phyloP scores from a whole-genome alignment of 2,113 vertebrate species.

The Dasyprocta punctata region DNA sequence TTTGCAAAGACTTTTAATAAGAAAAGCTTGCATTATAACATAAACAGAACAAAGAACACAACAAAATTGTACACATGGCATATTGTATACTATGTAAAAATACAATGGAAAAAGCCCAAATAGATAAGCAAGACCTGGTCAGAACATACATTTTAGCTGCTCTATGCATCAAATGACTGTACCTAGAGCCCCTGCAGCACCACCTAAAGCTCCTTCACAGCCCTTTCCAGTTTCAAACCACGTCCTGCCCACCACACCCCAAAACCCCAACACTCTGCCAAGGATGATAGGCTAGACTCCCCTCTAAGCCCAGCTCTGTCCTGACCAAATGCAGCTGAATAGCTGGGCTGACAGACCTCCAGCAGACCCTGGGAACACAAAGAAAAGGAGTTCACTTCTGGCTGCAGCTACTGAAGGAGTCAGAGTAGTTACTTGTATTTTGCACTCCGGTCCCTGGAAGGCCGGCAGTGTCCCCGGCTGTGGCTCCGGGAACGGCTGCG shows the following conservation, averaged over 20 bases:
- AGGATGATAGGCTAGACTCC: neutral
- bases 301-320: neutral
- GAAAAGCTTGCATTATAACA: neutral
- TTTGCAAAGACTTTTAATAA: neutral
- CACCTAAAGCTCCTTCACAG: neutral
- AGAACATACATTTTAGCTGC: neutral
- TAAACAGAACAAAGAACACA: neutral
- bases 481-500: slow-evolving; percentile 94
- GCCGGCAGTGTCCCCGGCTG: slow-evolving; percentile 91
- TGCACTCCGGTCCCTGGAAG: slow-evolving; percentile 91
- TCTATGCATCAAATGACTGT: neutral
- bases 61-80: too few species aligned
- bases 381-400: slow-evolving; percentile 64
- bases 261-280: neutral
- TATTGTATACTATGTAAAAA: neutral
- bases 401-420: slow-evolving; percentile 10
- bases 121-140: neutral
- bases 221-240: neutral
- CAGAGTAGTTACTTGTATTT: slow-evolving; percentile 93
- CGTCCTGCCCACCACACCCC: neutral
- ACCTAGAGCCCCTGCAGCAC: neutral
- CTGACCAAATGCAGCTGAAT: neutral
- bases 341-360: neutral
- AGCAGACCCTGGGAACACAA: slow-evolving; percentile 15
- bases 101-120: neutral